phyloP scores from a whole-genome alignment of 2,113 vertebrate genomes.

The Rana temporaria region DNA sequence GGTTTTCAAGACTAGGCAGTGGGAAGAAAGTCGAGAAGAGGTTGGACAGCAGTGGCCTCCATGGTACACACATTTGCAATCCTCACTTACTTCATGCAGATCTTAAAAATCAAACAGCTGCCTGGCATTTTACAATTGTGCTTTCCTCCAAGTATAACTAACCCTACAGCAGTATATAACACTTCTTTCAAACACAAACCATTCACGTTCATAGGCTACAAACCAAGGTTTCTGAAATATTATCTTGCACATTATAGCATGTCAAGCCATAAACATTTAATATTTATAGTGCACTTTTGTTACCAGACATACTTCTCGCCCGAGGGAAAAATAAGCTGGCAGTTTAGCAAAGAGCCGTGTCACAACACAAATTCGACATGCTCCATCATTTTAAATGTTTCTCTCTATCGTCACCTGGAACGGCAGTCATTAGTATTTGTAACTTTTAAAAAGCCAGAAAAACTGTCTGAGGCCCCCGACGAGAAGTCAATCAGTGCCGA shows the following conservation, averaged over 20 bases:
- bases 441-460: neutral
- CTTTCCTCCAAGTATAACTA: too few species aligned
- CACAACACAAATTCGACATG: slow-evolving; percentile 33
- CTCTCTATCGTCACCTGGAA: slow-evolving; percentile 13
- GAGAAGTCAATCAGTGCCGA: neutral
- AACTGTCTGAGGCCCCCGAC: neutral
- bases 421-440: slow-evolving; percentile 7
- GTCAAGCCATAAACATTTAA: slow-evolving; percentile 2
- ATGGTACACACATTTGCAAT: too few species aligned
- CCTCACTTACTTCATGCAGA: too few species aligned
- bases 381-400: slow-evolving; percentile 28
- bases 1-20: too few species aligned
- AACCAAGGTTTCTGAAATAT: slow-evolving; percentile 1
- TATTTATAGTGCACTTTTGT: slow-evolving; percentile 17
- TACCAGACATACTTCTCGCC: slow-evolving; percentile 25
- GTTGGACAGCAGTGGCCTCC: too few species aligned
- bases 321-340: slow-evolving; percentile 18
- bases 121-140: too few species aligned
- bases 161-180: too few species aligned
- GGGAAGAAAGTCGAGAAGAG: too few species aligned
- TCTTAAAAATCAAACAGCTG: too few species aligned
- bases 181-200: neutral
- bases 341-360: slow-evolving; percentile 28
- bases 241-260: slow-evolving; percentile 12
- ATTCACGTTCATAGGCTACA: neutral